phyloP scores from a whole-genome alignment of 1,140 invertebrate genomes.

The Sminthurinus signatus region DNA sequence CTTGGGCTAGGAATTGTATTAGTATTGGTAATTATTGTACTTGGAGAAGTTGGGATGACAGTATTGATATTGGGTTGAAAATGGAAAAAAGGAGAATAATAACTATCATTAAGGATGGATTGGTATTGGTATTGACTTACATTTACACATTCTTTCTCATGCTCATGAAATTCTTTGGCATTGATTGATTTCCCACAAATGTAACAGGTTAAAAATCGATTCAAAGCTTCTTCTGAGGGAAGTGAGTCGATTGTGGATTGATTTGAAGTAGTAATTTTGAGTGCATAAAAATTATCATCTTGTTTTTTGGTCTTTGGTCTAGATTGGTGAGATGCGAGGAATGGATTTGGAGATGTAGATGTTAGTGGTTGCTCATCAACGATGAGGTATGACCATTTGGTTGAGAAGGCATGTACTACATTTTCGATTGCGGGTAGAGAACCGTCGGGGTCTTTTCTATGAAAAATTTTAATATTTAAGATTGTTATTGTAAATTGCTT shows the following conservation, averaged over 20 bases:
- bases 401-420: neutral
- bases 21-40: neutral
- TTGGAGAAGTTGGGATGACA: neutral
- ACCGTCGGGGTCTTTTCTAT: neutral
- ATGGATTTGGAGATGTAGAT: neutral
- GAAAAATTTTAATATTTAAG: too few species aligned
- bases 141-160: neutral
- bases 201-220: conserved; percentile 4
- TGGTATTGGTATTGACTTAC: neutral
- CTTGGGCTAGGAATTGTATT: neutral
- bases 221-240: neutral
- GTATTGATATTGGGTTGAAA: too few species aligned
- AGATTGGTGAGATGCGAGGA: neutral
- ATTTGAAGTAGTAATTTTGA: conserved; percentile 9
- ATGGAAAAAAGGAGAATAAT: too few species aligned
- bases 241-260: conserved; percentile 6
- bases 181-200: neutral
- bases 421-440: neutral
- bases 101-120: too few species aligned
- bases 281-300: neutral
- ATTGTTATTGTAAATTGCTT: too few species aligned
- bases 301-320: neutral
- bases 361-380: conserved; percentile 12
- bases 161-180: neutral
- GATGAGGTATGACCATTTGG: conserved; percentile 1